These are phyloP conservation scores for Hippocampus barbouri DNA, from an alignment of 2,113 vertebrate species.

Conservation along the genomic window DNA sequence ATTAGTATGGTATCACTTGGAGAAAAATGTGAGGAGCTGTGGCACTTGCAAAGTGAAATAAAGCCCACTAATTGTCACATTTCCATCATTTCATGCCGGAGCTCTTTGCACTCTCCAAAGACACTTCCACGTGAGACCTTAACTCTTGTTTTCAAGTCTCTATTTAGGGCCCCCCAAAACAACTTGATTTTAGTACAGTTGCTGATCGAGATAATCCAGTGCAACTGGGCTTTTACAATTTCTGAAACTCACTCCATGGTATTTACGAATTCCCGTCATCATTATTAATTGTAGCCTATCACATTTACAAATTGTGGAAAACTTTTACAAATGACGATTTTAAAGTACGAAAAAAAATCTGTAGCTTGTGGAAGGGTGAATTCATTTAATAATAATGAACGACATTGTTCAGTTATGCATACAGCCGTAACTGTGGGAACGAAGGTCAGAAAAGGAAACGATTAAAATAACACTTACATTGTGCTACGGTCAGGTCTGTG, in stretches of 20 bases:
- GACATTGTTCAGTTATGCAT: not conserved
- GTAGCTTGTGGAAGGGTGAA: too few species aligned
- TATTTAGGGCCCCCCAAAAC: not conserved
- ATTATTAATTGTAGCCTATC: not conserved
- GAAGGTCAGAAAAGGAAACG: not conserved
- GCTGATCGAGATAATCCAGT: not conserved
- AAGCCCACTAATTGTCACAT: constrained; percentile 16
- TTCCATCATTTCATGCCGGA: constrained; percentile 34
- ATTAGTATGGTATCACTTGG: not conserved
- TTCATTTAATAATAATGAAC: not conserved
- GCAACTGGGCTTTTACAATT: not conserved
- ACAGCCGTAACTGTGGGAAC: not conserved
- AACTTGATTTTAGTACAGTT: not conserved
- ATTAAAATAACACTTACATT: constrained; percentile 38
- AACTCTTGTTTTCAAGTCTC: not conserved
- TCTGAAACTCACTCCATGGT: not conserved
- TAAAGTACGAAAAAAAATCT: too few species aligned
- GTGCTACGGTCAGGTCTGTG: constrained; percentile 2
- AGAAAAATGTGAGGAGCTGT: constrained; percentile 8
- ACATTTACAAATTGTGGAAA: not conserved
- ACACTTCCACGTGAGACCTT: constrained; percentile 21
- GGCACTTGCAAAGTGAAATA: not conserved
- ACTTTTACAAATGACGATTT: not conserved
- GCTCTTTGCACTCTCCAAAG: constrained; percentile 22
- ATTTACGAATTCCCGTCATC: too few species aligned